A percentile compares a stretch with the other conserved stretches of the same genome.
Evolutionary conservation across 2,797 vertebrate species (phyloP).

Genomic region (Ciconia nigra): DNA sequence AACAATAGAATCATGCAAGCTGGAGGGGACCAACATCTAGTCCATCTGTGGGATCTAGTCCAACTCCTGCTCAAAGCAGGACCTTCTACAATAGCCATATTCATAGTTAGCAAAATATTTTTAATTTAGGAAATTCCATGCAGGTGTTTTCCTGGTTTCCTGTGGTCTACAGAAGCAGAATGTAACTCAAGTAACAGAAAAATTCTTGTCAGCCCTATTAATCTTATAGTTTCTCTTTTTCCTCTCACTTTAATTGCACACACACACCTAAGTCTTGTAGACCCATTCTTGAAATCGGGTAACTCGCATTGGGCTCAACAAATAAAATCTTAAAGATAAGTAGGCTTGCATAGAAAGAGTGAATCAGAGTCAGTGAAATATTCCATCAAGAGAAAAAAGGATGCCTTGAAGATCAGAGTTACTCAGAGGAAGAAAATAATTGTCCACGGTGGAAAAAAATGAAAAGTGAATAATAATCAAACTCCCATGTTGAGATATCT

Average conservation of each 20-base stretch:
- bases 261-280: fast-evolving
- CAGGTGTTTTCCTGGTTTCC: background rate
- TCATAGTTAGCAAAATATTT: background rate
- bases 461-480: background rate
- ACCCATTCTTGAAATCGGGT: background rate
- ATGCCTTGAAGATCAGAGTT: background rate
- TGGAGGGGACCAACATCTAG: background rate
- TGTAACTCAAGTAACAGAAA: background rate
- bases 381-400: background rate
- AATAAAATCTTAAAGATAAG: background rate
- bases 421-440: background rate
- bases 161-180: background rate
- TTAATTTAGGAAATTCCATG: background rate
- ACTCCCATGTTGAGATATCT: background rate
- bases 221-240: background rate
- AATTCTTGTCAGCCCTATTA: background rate
- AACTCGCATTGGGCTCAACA: background rate
- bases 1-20: background rate
- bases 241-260: background rate
- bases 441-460: background rate
- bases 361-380: background rate
- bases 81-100: background rate
- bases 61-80: background rate
- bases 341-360: background rate
- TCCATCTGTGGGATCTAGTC: background rate